Percentiles rank a stretch among this genome's conserved stretches.
These are phyloP conservation scores for Erebia epiphron DNA, from an alignment of 2,888 invertebrate species.

Conservation along the genomic window DNA sequence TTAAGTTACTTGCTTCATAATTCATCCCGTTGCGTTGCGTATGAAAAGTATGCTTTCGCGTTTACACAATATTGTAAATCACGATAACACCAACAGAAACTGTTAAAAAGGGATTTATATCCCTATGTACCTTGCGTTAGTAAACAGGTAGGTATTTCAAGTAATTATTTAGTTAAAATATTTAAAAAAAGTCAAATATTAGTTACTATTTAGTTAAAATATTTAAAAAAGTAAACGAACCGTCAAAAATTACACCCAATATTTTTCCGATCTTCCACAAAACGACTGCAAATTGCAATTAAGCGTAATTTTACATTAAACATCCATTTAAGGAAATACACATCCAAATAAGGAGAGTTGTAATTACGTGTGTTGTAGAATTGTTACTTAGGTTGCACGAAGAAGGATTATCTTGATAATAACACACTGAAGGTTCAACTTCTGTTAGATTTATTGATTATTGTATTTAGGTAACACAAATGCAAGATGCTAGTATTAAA, in stretches of 20 bases:
- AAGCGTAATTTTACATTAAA: neutral
- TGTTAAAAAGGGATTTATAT: neutral
- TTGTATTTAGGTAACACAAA: too few species aligned
- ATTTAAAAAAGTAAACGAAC: constrained; percentile 14
- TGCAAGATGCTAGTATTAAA: too few species aligned
- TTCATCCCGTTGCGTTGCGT: neutral
- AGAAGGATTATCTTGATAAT: too few species aligned
- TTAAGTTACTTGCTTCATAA: too few species aligned
- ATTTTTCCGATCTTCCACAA: constrained; percentile 13
- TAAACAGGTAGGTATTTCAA: constrained; percentile 3
- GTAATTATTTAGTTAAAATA: neutral
- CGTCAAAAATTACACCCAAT: constrained; percentile 21
- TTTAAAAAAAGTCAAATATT: too few species aligned
- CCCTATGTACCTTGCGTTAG: neutral
- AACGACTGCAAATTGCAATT: constrained; percentile 10
- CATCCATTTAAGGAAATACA: constrained; percentile 3
- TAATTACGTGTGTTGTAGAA: too few species aligned
- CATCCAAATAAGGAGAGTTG: constrained; percentile 2
- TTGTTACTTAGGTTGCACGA: too few species aligned
- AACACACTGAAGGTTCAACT: too few species aligned
- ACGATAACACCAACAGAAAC: neutral
- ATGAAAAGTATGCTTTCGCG: neutral
- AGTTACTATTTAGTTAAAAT: neutral
- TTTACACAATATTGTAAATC: neutral
- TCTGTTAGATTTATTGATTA: too few species aligned